Evolutionary conservation across 2,113 vertebrate genomes (phyloP).

Genomic region (Hyla sarda): DNA sequence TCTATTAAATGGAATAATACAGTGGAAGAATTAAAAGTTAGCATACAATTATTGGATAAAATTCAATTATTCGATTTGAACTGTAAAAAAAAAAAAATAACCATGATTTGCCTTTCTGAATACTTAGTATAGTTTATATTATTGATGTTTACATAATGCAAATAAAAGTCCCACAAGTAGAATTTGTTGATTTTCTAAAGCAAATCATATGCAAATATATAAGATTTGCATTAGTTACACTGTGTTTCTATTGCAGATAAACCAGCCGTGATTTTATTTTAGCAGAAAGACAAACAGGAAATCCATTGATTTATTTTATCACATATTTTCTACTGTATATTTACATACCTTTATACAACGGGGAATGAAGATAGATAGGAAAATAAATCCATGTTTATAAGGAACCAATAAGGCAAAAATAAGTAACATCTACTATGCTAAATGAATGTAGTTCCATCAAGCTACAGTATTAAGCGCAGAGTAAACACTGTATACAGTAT

Average conservation of each 20-base stretch:
- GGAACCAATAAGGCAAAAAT: too few relatives aligned
- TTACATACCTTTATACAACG: not conserved
- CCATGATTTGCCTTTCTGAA: not conserved
- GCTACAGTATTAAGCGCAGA: too few relatives aligned
- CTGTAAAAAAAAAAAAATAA: too few relatives aligned
- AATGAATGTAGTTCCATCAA: too few relatives aligned
- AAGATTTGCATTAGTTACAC: not conserved
- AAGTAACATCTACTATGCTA: too few relatives aligned
- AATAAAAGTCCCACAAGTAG: not conserved
- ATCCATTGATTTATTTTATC: not conserved
- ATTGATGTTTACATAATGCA: not conserved
- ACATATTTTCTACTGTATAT: not conserved
- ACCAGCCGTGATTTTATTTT: not conserved
- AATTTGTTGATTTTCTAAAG: not conserved
- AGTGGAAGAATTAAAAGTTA: not conserved
- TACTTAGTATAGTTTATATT: not conserved
- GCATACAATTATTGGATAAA: not conserved
- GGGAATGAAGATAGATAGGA: not conserved
- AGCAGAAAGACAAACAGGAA: not conserved
- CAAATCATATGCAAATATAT: slow-evolving; percentile 13
- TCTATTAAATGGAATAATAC: not conserved
- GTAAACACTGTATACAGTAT: too few relatives aligned
- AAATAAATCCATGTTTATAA: too few relatives aligned
- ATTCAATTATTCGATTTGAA: not conserved
- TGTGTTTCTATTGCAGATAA: not conserved